Base-by-base conservation (phyloP, 2,113 vertebrate species). In the Aptenodytes patagonicus region DNA sequence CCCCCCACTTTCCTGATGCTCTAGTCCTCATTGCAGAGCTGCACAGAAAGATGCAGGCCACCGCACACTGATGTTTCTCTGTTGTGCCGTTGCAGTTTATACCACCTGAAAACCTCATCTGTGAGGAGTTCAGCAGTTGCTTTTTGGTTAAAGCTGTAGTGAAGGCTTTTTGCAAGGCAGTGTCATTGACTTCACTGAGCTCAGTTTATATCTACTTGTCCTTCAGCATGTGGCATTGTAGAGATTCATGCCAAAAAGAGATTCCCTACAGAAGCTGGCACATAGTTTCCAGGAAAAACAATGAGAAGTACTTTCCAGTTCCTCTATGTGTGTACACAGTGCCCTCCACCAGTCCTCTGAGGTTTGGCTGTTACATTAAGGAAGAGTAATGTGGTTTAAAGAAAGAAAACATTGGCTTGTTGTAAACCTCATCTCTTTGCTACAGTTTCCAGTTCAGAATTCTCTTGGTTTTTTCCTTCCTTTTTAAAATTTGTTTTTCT, bases 271-370 rank as follows among this genome's bases (percentile, higher is more conserved):
- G 75, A 95, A 91, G 8, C 32, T 91, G 83, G 73, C 10, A 7
- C 28, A 21, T 11, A 61, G 58, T 91, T 95, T 94, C 78, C 81
- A 88, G 71, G 78, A 90, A 96, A 91, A 95, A 69, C 26, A 91
- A 57, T 76, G 22, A 49, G 77, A 91, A 94, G 46, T 80, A 57
- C 54, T 90, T 94, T 87, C 42, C 49, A 83, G 28, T 70, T 95
- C 69, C 77, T 87, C 16, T 73, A 32, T 72, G 32, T 57, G 6
- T 71, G 49, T 55, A 83, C 54, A 47, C 54, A 13, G 26, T 96
- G 69, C 70, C 91, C 77, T 97, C 58, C 87, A 91, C 14, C 70
- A 91, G 77, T 92, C 89, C 83, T 94, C 46, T 89, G 91, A 91
- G 86, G 80, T 89, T 83, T 96, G 57, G 9, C 25, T 75, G 83